Base-by-base conservation (phyloP, 2,888 invertebrate genomes). In the Melinaea marsaeus region DNA sequence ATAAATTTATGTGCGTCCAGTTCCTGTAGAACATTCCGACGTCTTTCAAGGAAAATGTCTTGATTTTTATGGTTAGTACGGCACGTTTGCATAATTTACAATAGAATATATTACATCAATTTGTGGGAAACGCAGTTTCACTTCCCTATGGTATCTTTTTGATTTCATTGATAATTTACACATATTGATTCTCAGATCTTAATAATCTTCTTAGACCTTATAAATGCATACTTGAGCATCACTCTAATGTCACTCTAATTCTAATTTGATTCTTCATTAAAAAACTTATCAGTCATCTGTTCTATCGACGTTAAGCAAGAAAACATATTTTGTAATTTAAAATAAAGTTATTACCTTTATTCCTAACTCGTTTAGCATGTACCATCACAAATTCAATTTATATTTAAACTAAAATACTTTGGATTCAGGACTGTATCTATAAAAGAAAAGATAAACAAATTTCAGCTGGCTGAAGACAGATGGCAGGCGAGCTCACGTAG, bases 1-100 rank as follows among this genome's bases (percentile, higher is more conserved):
- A 90, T 85, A 90, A 89, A 90, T 90, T 89, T 89, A 90, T 86
- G 83, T 74, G 72, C 77, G 89, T 86, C 88, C 89, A 88, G 88
- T 85, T 88, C 88, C 88, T 83, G 79, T 75, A 74, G 79, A 74
- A 83, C 80, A 81, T 77, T 79, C 72, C 74, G 75, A 74, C 74
- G 73, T 76, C 78, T 81, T 75, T 73, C 69, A 73, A 72, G 77
- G 76, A 80, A 75, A 79, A 77, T 75, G 74, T 79, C 81, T 77
- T 81, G 80, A 82, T 83, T 88, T 88, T 88, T 87, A 89, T 83
- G 80, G 85, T 84, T 83, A 85, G 78, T 80, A 82, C 78, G 77
- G 75, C 84, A 82, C 83, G 83, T 87, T 87, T 86, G 85, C 85
- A 86, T 88, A 86, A 86, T 86, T 76, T 77, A 75, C 77, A 71